Percentiles rank a stretch among this genome's conserved stretches.
These are phyloP conservation scores for Melangyna quadrimaculata DNA, from an alignment of 2,888 invertebrate genomes.

Conservation along the genomic window DNA sequence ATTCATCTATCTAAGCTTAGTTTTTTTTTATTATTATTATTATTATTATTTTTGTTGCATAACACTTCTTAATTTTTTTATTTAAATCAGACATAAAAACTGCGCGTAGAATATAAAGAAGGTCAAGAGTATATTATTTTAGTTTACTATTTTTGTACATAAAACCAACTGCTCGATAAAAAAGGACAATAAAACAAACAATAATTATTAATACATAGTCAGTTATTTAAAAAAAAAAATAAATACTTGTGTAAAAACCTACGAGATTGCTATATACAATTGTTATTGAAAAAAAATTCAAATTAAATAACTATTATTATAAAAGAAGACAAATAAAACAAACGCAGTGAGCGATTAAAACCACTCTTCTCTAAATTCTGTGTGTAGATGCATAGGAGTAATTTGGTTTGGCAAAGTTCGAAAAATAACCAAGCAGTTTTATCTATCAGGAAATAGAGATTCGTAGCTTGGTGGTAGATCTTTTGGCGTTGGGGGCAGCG, in stretches of 20 bases:
- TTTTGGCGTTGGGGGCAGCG: conserved; percentile 77
- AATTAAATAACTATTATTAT: background rate
- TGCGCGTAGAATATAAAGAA: background rate
- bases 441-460: conserved; percentile 80
- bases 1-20: conserved; percentile 65
- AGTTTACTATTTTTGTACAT: background rate
- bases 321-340: conserved; percentile 18
- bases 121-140: background rate
- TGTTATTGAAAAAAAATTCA: conserved; percentile 22
- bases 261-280: conserved; percentile 63
- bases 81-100: background rate
- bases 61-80: background rate
- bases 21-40: background rate
- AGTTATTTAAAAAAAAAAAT: conserved; percentile 32
- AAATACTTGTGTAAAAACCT: conserved; percentile 24
- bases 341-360: background rate
- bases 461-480: conserved; percentile 80
- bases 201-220: too few species aligned
- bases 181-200: background rate
- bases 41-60: conserved; percentile 1
- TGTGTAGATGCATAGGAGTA: conserved; percentile 40
- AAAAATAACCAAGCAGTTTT: conserved; percentile 71
- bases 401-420: conserved; percentile 39
- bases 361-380: conserved; percentile 24
- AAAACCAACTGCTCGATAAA: background rate